These are phyloP conservation scores for Temnothorax ravouxi DNA, from an alignment of 2,888 invertebrate genomes.

Conservation along the genomic window DNA sequence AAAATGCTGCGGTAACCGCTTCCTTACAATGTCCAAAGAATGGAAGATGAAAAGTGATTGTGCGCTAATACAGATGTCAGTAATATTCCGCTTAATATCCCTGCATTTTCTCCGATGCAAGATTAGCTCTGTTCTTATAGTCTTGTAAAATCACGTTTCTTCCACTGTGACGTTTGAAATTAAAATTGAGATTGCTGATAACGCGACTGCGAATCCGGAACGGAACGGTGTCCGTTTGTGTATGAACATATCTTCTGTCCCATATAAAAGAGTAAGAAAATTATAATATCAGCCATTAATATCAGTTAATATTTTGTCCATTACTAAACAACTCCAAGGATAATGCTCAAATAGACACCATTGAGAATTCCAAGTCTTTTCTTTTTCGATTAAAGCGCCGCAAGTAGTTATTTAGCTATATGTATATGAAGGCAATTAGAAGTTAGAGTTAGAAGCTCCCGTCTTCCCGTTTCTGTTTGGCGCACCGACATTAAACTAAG, in stretches of 20 bases:
- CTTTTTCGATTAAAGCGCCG: background rate
- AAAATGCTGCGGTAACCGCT: conserved; percentile 53
- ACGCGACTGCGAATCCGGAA: background rate
- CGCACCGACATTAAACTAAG: background rate
- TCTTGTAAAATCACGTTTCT: conserved; percentile 25
- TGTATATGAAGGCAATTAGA: conserved; percentile 30
- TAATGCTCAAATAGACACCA: background rate
- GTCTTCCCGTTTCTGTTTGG: conserved; percentile 28
- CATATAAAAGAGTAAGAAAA: background rate
- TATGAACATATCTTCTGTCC: background rate
- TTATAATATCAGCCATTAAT: background rate
- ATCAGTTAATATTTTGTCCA: background rate
- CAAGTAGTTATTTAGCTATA: background rate
- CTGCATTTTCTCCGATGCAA: conserved; percentile 29
- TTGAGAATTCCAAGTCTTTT: background rate
- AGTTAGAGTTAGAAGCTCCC: conserved; percentile 27
- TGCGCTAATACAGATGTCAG: conserved; percentile 48
- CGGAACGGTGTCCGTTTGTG: background rate
- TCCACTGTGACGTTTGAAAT: conserved; percentile 13
- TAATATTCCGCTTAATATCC: conserved; percentile 33
- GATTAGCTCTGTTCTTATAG: conserved; percentile 30
- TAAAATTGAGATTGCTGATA: conserved; percentile 26
- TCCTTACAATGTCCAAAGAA: conserved; percentile 2
- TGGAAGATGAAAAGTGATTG: conserved; percentile 4
- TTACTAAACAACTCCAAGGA: background rate